These are phyloP conservation scores for Zoanthus sansibaricus DNA, from an alignment of 92 coral and sea anemone genomes.

Conservation along the genomic window DNA sequence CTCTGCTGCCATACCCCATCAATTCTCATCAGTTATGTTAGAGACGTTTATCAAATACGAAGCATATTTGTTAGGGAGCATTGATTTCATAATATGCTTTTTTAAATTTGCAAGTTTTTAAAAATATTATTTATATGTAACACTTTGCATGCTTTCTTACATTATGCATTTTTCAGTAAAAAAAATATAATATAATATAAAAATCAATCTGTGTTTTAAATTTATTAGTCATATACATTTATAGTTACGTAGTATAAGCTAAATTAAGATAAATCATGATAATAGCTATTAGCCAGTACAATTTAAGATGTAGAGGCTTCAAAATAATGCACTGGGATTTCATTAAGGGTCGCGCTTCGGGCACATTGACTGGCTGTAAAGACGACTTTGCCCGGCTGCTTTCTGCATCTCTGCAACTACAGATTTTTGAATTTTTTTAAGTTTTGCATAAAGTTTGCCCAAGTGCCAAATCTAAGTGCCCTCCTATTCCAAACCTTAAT, in stretches of 20 bases:
- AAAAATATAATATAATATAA: neutral
- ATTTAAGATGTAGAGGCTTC: neutral
- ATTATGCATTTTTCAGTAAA: neutral
- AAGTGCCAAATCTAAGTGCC: too few species aligned
- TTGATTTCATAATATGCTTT: neutral
- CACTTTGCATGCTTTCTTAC: constrained; percentile 5
- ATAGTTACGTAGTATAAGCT: too few species aligned
- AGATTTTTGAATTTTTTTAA: too few species aligned
- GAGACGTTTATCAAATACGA: neutral
- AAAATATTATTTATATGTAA: neutral
- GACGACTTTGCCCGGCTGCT: too few species aligned
- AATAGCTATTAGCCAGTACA: neutral
- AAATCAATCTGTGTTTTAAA: neutral
- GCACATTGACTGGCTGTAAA: too few species aligned
- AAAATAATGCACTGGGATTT: too few species aligned
- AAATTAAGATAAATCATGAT: neutral
- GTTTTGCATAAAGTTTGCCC: too few species aligned
- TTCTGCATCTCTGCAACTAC: too few species aligned
- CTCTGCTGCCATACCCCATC: neutral
- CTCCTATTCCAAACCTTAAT: too few species aligned
- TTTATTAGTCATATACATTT: neutral
- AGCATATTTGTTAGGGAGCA: constrained; percentile 1
- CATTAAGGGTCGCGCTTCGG: too few species aligned
- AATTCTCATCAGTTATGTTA: neutral
- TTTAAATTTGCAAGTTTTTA: neutral